These are phyloP conservation scores for Cydia pomonella DNA, from an alignment of 1,140 invertebrate species.

Conservation along the genomic window DNA sequence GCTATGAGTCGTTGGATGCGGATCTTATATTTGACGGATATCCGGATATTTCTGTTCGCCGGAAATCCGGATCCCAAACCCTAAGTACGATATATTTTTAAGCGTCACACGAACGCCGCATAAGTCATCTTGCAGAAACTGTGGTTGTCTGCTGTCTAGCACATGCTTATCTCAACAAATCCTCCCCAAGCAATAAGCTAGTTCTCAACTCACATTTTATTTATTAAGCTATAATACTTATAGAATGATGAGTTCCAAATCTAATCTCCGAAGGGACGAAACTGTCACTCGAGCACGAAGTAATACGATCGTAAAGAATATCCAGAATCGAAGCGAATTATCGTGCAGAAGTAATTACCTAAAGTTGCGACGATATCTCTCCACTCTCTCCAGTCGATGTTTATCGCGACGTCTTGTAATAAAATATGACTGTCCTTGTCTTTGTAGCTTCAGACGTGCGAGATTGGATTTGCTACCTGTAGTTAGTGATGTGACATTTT, in stretches of 20 bases:
- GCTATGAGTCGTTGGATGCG: too few species aligned
- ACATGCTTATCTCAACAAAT: too few species aligned
- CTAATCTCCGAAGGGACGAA: background rate
- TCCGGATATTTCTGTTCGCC: too few species aligned
- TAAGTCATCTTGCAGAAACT: too few species aligned
- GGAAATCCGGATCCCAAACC: too few species aligned
- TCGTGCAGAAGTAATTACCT: background rate
- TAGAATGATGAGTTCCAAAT: background rate
- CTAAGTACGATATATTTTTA: too few species aligned
- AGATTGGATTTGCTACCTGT: slow-evolving; percentile 11
- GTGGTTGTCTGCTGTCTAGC: too few species aligned
- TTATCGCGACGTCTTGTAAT: slow-evolving; percentile 1
- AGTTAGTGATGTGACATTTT: background rate
- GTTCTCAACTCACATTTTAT: too few species aligned
- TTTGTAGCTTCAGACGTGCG: background rate
- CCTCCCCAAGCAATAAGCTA: too few species aligned
- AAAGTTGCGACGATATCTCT: background rate
- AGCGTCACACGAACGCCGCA: too few species aligned
- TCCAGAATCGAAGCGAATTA: background rate
- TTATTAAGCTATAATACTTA: too few species aligned
- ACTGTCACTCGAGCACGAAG: background rate
- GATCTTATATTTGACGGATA: too few species aligned
- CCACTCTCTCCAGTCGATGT: background rate
- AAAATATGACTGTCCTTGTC: background rate
- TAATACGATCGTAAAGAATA: background rate